Base-by-base conservation (phyloP, 2,888 invertebrate genomes). In the Aproaerema taeniolella region DNA sequence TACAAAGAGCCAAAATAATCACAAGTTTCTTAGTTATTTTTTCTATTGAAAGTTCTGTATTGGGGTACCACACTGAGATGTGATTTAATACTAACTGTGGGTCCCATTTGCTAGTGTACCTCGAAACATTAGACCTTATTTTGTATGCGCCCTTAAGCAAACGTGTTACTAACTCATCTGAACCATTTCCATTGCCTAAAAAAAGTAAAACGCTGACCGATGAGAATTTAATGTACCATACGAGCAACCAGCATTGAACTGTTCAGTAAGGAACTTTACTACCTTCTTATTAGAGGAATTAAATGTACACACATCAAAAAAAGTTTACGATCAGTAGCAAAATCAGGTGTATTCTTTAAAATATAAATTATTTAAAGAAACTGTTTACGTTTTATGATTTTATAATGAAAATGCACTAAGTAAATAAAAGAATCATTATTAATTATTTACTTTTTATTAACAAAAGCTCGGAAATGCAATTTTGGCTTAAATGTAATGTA, bases 141-240 rank as follows among this genome's bases (percentile, higher is more conserved):
- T 37, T 37, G 9, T n/a, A 37, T 2, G 17, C 17, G 5, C 37
- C 37, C n/a, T 37, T 37, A 1, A 37, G 5, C 6, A 37, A 12
- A 3, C 37, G 28, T 17, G 28, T 37, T 6, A 37, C 17, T 3
- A 5, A 8, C 3, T 37, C 17, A 8, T 29, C 29, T 9, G 11
- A 16, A 5, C 17, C 29, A 1, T 25, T 29, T 3, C 15, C 6
- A 15, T 38, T 25, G 3, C 41, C 45, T 14, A 46, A 12, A 6
- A 48, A 6, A 45, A 10, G 1, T 47, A 46, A 4, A 54, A 30
- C 6, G 54, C 52, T 3, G 52, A 50, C 6, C 49, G 40, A 24
- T 43, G 42, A 26, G 33, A 34, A 35, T 53, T 26, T 26, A 31
- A 17, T 13, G 42, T 43, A 9, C 47, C 39, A 31, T 49, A 54